Base-by-base conservation (phyloP, 1,140 invertebrate genomes). In the Paraescarpia echinospica region DNA sequence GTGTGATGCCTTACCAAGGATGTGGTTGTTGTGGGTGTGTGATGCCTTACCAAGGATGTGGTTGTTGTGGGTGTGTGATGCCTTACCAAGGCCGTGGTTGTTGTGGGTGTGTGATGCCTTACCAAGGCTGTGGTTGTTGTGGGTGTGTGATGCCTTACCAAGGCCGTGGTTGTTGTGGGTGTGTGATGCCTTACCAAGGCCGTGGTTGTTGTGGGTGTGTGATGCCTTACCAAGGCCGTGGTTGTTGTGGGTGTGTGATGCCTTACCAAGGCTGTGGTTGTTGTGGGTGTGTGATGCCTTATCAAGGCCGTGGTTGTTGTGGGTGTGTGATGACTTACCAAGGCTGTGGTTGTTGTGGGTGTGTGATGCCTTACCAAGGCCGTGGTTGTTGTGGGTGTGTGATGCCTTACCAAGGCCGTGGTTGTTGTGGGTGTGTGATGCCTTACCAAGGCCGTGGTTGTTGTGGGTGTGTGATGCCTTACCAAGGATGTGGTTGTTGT, bases 121-220 rank as follows among this genome's bases (percentile, higher is more conserved):
- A 96, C 96, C 94, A 12, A 96, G 93, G 35, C 93, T 94, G 93
- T 98, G 98, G 94, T 98, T 98, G 95, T 98, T n/a, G n/a, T n/a
- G n/a, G n/a, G n/a, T n/a, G n/a, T n/a, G n/a, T n/a, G n/a, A n/a
- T n/a, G n/a, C n/a, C 95, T 94, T 94, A 96, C 96, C 94, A 12
- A 96, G 93, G 35, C 93, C 94, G 93, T 98, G 98, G 94, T 98
- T 98, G 95, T 98, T n/a, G n/a, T n/a, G n/a, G n/a, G n/a, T n/a
- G n/a, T n/a, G n/a, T n/a, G n/a, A n/a, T n/a, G n/a, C n/a, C 95
- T 94, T 94, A 96, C 96, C 94, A 12, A 96, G 93, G 35, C 93
- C 94, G 93, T 98, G 98, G 94, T 98, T 98, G 95, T 98, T n/a
- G n/a, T n/a, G n/a, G n/a, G n/a, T n/a, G n/a, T n/a, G n/a, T n/a